Percentiles rank a stretch among this genome's conserved stretches.
These are phyloP conservation scores for Antigone vipio DNA, from an alignment of 2,113 vertebrate genomes.

Conservation along the genomic window DNA sequence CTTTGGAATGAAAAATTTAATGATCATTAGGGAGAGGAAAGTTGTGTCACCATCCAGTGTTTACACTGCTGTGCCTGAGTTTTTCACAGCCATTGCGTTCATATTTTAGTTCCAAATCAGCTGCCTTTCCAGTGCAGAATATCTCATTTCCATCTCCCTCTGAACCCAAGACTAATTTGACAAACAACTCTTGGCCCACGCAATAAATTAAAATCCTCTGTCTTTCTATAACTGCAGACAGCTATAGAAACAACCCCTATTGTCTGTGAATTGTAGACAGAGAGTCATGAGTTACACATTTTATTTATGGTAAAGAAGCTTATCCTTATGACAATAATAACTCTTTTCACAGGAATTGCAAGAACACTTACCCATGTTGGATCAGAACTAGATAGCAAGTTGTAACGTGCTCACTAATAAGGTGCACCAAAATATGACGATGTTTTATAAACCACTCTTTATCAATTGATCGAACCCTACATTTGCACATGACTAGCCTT, in stretches of 20 bases:
- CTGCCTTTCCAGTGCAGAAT: neutral
- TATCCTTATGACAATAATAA: neutral
- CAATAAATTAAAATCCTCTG: neutral
- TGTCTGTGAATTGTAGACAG: neutral
- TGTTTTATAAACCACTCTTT: neutral
- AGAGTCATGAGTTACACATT: neutral
- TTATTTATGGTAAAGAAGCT: neutral
- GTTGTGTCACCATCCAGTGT: neutral
- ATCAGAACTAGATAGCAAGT: neutral
- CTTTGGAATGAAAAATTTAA: neutral
- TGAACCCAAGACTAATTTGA: neutral
- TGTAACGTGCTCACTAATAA: neutral
- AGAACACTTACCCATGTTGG: neutral
- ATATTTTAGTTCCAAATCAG: neutral
- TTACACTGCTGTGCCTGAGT: neutral
- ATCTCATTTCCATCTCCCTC: neutral
- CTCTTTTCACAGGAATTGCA: neutral
- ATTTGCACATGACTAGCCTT: neutral
- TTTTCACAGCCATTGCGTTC: neutral
- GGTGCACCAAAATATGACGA: neutral
- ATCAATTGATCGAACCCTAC: neutral
- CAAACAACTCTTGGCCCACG: neutral
- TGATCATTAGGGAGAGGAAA: neutral
- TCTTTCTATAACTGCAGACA: neutral
- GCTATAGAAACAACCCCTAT: neutral